These are phyloP conservation scores for Premnoplex brunnescens DNA, from an alignment of 2,797 vertebrate species.

Conservation along the genomic window DNA sequence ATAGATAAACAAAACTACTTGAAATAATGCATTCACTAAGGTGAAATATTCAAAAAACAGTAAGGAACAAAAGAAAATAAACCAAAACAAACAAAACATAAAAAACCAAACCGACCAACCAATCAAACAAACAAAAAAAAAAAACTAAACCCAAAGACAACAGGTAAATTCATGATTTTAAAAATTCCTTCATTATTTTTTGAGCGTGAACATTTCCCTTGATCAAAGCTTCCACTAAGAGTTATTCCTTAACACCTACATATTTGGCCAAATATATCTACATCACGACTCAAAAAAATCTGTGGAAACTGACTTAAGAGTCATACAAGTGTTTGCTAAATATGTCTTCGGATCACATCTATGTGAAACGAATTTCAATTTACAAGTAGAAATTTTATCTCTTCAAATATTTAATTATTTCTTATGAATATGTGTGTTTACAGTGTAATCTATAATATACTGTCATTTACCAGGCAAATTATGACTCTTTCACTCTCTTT, in stretches of 20 bases:
- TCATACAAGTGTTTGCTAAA: not conserved
- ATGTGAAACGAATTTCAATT: not conserved
- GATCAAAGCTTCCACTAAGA: not conserved
- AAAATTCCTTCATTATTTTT: not conserved
- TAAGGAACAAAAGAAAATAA: not conserved
- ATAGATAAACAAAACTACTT: not conserved
- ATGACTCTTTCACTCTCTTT: constrained; percentile 1
- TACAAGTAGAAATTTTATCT: not conserved
- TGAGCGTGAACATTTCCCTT: not conserved
- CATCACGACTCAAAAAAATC: not conserved
- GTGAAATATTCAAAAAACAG: not conserved
- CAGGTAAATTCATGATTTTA: not conserved
- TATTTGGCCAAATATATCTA: not conserved
- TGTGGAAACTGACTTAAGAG: not conserved
- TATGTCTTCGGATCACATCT: not conserved
- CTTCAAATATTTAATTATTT: constrained; percentile 28
- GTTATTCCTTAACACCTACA: not conserved
- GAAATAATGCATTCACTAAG: not conserved
- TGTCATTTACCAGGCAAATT: constrained; percentile 32
- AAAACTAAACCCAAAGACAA: not conserved
- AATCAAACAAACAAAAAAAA: not conserved
- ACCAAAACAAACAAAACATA: not conserved
- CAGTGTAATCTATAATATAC: not conserved
- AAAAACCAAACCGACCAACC: not conserved
- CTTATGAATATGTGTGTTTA: not conserved